Evolutionary conservation across 2,113 vertebrate species (phyloP), one percentile per base, ranked within the genome.

Genomic region (Clarias gariepinus): DNA sequence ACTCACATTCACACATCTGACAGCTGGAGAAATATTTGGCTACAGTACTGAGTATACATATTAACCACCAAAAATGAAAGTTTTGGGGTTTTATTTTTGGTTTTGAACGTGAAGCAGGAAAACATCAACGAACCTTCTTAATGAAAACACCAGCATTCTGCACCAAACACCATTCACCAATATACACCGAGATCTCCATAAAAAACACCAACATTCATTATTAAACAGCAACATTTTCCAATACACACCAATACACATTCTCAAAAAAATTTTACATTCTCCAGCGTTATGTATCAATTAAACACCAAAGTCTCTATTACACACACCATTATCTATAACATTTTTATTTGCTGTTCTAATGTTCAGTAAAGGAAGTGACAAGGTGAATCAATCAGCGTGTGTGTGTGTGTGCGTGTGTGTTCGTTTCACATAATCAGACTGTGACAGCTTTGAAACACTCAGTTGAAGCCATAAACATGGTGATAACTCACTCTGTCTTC

Each of bases 361-460:
- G 60, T 82, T n/a, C 13, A 61, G 30, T 57, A 61, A 33, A 15
- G 12, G 10, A 81, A 81, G 36, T 81, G 60, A 64, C 36, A 60
- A 47, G 10, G 58, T 41, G 21, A 82, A 52, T 77, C 23, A 47
- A 63, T n/a, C 58, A 63, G 79, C 25, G 12, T 71, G 28, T 66
- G 41, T 66, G 73, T 79, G 23, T 80, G 58, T 77, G 71, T 64
- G 41, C 53, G 25, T 60, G 64, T 87, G 66, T 81, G 68, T 55
- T 28, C 7, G 33, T 25, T 84, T 57, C 23, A 23, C 30, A 33
- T 81, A 81, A 81, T 61, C 57, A 63, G 28, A 36, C 79, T 36
- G 58, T 80, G 77, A 80, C 53, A 78, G 66, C 76, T 73, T 33
- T 58, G 58, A 58, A 79, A 89, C 85, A 82, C 55, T 69, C 57